A percentile compares a stretch with the other conserved stretches of the same genome.
phyloP scores from a whole-genome alignment of 92 coral and sea anemone species.

The Porites evermanni region DNA sequence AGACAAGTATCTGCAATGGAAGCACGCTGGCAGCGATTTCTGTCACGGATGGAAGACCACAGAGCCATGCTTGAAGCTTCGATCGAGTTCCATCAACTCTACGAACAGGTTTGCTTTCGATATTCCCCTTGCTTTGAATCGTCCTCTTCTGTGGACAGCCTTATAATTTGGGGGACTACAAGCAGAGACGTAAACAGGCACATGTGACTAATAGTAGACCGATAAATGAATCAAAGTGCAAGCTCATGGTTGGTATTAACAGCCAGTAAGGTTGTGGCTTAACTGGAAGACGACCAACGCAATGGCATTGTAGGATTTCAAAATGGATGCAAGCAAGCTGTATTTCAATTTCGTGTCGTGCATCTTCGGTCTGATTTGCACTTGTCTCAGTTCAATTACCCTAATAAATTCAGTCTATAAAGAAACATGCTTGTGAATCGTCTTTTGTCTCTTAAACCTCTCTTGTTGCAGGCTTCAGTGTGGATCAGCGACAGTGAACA shows the following conservation, averaged over 20 bases:
- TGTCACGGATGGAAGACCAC: slow-evolving; percentile 93
- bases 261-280: too few relatives aligned
- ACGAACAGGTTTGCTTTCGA: slow-evolving; percentile 81
- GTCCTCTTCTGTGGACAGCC: not conserved
- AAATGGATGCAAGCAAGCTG: too few relatives aligned
- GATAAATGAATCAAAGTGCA: too few relatives aligned
- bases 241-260: too few relatives aligned
- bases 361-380: too few relatives aligned
- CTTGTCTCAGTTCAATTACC: too few relatives aligned
- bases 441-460: not conserved
- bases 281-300: too few relatives aligned
- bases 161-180: not conserved
- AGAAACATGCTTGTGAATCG: too few relatives aligned
- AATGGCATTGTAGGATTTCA: too few relatives aligned
- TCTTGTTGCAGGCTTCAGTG: slow-evolving; percentile 73
- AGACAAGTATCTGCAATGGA: slow-evolving; percentile 91
- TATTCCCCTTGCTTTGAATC: not conserved
- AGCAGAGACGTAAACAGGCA: not conserved
- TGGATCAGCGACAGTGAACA: slow-evolving; percentile 99
- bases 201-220: not conserved
- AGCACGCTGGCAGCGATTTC: slow-evolving; percentile 95
- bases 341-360: too few relatives aligned
- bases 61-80: slow-evolving; percentile 95
- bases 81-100: slow-evolving; percentile 91
- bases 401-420: too few relatives aligned